These are phyloP conservation scores for Holothuria glaberrima DNA, from an alignment of 35 echinoderm and acorn worm species.

Conservation along the genomic window DNA sequence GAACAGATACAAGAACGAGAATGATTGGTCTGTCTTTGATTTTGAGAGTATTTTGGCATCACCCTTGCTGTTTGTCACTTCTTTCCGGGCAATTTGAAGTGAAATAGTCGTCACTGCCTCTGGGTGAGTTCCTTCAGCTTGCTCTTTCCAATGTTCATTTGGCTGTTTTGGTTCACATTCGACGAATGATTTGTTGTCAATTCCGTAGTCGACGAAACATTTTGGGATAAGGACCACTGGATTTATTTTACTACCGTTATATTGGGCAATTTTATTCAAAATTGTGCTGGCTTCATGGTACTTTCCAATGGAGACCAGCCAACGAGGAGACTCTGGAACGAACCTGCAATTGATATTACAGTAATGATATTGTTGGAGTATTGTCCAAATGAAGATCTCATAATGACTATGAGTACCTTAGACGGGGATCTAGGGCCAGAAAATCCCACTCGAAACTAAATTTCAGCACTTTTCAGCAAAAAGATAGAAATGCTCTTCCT, in stretches of 20 bases:
- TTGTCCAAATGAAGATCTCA: too few relatives aligned
- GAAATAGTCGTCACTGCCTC: background rate
- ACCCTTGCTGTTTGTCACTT: background rate
- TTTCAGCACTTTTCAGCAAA: too few relatives aligned
- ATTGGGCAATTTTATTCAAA: background rate
- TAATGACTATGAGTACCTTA: too few relatives aligned
- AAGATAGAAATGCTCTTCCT: too few relatives aligned
- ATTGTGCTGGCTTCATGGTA: background rate
- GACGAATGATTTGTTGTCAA: background rate
- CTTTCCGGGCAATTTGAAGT: background rate
- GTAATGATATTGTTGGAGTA: too few relatives aligned
- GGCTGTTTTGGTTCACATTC: background rate
- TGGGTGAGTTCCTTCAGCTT: too few relatives aligned
- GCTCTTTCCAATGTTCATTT: background rate
- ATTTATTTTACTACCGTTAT: background rate
- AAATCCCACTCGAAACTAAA: too few relatives aligned
- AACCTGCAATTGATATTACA: background rate
- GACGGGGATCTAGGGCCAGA: too few relatives aligned
- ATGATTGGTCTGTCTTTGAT: background rate
- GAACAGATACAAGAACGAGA: conserved; percentile 20
- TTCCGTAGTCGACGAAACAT: background rate
- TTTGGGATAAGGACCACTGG: background rate
- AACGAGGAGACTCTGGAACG: conserved; percentile 26
- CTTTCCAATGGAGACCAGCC: conserved; percentile 4
- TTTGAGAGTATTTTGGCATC: background rate